These are phyloP conservation scores for Mythimna albipuncta DNA, from an alignment of 2,888 invertebrate species.

Conservation along the genomic window DNA sequence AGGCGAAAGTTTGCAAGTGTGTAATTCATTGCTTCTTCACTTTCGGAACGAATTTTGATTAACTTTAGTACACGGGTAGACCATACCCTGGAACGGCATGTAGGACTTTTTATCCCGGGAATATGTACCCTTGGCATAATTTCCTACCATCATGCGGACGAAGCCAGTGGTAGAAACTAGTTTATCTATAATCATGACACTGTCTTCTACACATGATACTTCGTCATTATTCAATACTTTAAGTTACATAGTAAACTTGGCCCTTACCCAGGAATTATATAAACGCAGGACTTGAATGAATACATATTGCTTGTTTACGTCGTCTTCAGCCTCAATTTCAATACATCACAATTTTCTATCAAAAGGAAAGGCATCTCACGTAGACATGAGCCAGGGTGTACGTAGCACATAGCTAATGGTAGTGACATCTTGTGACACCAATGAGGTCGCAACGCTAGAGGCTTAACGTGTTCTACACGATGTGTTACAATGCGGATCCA, in stretches of 20 bases:
- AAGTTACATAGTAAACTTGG: slow-evolving; percentile 36
- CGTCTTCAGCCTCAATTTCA: slow-evolving; percentile 21
- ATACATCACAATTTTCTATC: slow-evolving; percentile 44
- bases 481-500: neutral
- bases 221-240: slow-evolving; percentile 4
- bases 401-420: slow-evolving; percentile 16
- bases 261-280: slow-evolving; percentile 41
- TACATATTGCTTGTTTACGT: slow-evolving; percentile 47
- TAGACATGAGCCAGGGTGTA: neutral
- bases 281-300: slow-evolving; percentile 25
- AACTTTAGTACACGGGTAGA: too few relatives aligned
- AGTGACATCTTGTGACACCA: slow-evolving; percentile 35
- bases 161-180: too few relatives aligned
- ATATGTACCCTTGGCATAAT: too few relatives aligned
- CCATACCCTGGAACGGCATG: too few relatives aligned
- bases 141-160: too few relatives aligned
- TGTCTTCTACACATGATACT: slow-evolving; percentile 9
- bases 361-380: slow-evolving; percentile 18
- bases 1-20: too few relatives aligned
- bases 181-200: neutral
- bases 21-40: too few relatives aligned
- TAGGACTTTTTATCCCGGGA: too few relatives aligned
- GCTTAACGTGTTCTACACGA: slow-evolving; percentile 18
- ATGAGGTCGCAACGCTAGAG: slow-evolving; percentile 21
- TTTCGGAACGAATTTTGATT: too few relatives aligned